These are phyloP conservation scores for Pangasius krempfi DNA, from an alignment of 2,797 vertebrate genomes.

Conservation along the genomic window DNA sequence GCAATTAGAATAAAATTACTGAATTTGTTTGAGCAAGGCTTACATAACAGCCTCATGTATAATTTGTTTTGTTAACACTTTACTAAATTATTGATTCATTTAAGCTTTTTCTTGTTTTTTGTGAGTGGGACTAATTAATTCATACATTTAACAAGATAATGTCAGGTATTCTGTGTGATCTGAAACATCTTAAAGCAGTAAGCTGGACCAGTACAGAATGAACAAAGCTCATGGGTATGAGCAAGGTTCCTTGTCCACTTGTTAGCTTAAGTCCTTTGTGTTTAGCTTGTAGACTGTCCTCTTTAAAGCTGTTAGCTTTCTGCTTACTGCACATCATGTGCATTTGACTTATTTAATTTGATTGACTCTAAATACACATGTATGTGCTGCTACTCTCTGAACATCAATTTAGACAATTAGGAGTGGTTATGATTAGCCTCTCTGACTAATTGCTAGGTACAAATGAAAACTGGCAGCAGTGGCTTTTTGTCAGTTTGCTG, in stretches of 20 bases:
- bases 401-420: conserved; percentile 75
- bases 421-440: conserved; percentile 72
- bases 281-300: conserved; percentile 38
- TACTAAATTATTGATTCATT: conserved; percentile 8
- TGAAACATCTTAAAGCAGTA: not conserved
- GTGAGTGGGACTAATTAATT: not conserved
- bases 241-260: conserved; percentile 65
- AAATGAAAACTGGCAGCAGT: conserved; percentile 67
- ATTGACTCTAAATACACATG: conserved; percentile 67
- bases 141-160: not conserved
- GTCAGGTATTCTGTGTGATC: not conserved
- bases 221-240: conserved; percentile 49
- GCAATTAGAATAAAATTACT: conserved; percentile 47
- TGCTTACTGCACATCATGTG: conserved; percentile 61
- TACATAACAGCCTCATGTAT: not conserved
- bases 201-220: not conserved
- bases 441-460: conserved; percentile 70
- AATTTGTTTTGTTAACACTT: conserved; percentile 20
- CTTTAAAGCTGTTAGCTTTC: conserved; percentile 60
- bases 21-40: conserved; percentile 12
- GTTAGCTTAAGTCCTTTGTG: conserved; percentile 55
- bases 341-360: conserved; percentile 59
- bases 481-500: conserved; percentile 77
- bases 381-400: conserved; percentile 71
- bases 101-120: not conserved